Base-by-base conservation (phyloP, 2,888 invertebrate species). In the Philopedon plagiatum region DNA sequence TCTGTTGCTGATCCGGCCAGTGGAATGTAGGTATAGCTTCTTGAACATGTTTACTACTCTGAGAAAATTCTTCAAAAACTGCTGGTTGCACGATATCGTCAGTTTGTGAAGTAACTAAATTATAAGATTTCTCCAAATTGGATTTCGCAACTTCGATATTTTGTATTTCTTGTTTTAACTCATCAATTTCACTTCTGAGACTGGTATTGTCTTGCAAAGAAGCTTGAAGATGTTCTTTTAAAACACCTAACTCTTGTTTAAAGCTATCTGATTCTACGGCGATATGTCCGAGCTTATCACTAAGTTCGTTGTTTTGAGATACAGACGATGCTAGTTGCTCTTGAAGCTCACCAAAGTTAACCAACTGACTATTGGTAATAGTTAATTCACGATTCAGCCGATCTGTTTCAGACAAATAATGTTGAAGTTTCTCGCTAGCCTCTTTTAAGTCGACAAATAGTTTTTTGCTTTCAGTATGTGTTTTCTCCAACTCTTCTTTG, bases 181-280 rank as follows among this genome's bases (percentile, higher is more conserved):
- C 44, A 5, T 65, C 61, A 37, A 75, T 64, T 62, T 76, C 70
- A 37, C 60, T 32, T 44, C 68, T 70, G 84, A 75, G 81, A 80
- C 76, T 81, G 83, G 66, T 86, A 68, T 39, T 85, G 80, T 46
- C 46, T 32, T 81, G 87, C 9, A 15, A 19, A 13, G 37, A 51
- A 4, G 18, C n/a, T 29, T 21, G 15, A 11, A 60, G 44, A 19
- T 51, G 19, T 19, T 49, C 34, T 51, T 37, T 60, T 44, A 34
- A 32, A 32, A 15, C 4, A 7, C 37, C n/a, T 19, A 58, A 29
- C 15, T 58, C 57, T n/a, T 46, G 15, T 23, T 46, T 32, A 13
- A 57, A 11, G 2, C 18, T 21, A 9, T 19, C 58, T 5, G 26
- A 32, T 51, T 67, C 60, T 26, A 21, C n/a, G 18, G 39, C 39